phyloP scores from a whole-genome alignment of 2,888 invertebrate species.

The Xylota sylvarum region DNA sequence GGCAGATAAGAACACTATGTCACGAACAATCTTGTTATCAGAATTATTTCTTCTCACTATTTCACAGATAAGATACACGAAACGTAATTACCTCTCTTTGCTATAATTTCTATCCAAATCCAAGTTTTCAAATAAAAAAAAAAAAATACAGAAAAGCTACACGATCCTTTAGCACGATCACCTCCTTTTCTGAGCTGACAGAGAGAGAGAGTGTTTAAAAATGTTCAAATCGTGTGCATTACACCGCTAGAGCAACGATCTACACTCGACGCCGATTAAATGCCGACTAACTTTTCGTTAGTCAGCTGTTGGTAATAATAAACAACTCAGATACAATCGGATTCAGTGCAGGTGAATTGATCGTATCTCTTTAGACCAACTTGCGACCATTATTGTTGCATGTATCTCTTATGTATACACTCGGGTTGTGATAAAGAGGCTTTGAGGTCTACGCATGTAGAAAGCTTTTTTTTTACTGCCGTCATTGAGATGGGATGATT shows the following conservation, averaged over 20 bases:
- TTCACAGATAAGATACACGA: constrained; percentile 29
- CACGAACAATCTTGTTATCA: constrained; percentile 8
- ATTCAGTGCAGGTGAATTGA: constrained; percentile 41
- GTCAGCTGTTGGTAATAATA: constrained; percentile 70
- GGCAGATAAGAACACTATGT: constrained; percentile 52
- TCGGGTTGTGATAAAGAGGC: constrained; percentile 11
- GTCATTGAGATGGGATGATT: constrained; percentile 2
- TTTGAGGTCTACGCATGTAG: background rate
- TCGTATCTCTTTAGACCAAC: constrained; percentile 48
- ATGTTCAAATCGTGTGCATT: constrained; percentile 35
- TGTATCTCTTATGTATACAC: constrained; percentile 30
- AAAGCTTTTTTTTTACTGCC: constrained; percentile 12
- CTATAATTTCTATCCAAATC: background rate
- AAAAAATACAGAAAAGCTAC: constrained; percentile 52
- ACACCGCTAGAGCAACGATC: constrained; percentile 52
- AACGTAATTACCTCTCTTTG: constrained; percentile 54
- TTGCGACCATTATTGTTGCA: constrained; percentile 27
- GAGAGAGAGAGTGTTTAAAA: background rate
- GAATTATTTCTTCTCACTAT: constrained; percentile 4
- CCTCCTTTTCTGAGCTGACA: constrained; percentile 53
- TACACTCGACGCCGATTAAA: constrained; percentile 69
- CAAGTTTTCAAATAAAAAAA: background rate
- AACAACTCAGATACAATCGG: constrained; percentile 48
- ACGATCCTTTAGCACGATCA: constrained; percentile 71
- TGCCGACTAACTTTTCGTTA: constrained; percentile 68